These are phyloP conservation scores for Alosa sapidissima DNA, from an alignment of 2,797 vertebrate species.

Conservation along the genomic window DNA sequence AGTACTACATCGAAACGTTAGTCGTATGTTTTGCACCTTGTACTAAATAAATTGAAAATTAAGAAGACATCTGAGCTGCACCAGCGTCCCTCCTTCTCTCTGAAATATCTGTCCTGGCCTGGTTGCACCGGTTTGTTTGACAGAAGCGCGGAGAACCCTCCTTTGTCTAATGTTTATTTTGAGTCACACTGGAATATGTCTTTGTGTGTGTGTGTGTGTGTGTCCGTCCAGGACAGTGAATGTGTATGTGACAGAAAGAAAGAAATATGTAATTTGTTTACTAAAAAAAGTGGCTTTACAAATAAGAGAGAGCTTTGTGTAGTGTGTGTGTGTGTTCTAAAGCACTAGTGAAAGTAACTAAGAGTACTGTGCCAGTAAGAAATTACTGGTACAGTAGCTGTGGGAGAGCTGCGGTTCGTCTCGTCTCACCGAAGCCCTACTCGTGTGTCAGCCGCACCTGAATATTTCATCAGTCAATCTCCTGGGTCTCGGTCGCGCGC, in stretches of 20 bases:
- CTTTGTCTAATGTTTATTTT: neutral
- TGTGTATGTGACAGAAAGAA: neutral
- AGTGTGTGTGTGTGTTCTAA: neutral
- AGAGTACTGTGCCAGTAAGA: neutral
- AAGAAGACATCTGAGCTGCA: no score
- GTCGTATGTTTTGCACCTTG: no score
- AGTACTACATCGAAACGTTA: no score
- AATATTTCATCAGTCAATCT: neutral
- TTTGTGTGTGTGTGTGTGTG: neutral
- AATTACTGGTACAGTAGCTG: constrained; percentile 43
- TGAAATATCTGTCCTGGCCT: no score
- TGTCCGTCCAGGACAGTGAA: neutral
- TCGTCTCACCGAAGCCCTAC: neutral
- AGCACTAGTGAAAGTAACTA: neutral
- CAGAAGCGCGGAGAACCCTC: no score
- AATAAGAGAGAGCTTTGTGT: neutral
- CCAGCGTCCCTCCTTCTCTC: no score
- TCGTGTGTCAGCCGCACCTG: neutral
- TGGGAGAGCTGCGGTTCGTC: neutral
- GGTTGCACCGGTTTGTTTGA: no score
- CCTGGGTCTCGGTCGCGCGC: neutral
- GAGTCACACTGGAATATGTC: neutral
- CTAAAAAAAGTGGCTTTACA: neutral
- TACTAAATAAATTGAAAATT: no score
- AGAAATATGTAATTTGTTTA: no score